phyloP scores from a whole-genome alignment of 2,113 vertebrate genomes.

The Myrmophylax atrothorax region DNA sequence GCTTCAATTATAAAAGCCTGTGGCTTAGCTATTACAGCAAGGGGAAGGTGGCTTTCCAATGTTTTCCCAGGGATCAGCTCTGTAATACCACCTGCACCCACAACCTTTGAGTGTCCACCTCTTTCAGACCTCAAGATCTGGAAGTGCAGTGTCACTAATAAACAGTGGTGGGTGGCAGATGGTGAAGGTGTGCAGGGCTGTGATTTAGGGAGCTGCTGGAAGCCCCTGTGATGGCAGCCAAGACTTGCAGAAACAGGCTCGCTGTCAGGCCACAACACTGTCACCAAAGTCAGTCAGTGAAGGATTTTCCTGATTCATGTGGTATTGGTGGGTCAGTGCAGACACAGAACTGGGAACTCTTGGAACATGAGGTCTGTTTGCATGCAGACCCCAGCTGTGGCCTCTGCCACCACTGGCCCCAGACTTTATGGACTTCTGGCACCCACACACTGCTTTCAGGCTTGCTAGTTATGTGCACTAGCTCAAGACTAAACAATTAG shows the following conservation, averaged over 20 bases:
- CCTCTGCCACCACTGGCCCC: background rate
- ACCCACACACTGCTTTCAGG: background rate
- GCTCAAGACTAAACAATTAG: background rate
- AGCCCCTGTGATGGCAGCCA: background rate
- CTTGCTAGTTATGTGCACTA: background rate
- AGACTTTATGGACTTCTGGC: background rate
- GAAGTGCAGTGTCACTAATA: background rate
- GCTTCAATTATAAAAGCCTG: background rate
- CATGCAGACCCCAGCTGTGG: background rate
- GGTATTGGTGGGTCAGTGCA: background rate
- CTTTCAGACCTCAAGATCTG: background rate
- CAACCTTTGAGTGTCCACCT: background rate
- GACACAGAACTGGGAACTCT: background rate
- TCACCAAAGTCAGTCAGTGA: background rate
- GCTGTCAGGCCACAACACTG: background rate
- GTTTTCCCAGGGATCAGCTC: background rate
- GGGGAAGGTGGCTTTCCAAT: background rate
- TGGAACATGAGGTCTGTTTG: background rate
- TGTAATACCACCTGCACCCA: background rate
- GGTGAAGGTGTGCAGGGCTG: background rate
- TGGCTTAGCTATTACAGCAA: background rate
- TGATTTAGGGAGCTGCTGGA: background rate
- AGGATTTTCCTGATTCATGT: background rate
- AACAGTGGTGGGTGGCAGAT: rapidly evolving
- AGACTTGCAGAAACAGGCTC: background rate